Evolutionary conservation across 1,140 invertebrate genomes (phyloP).

Genomic region (Caenorhabditis brenneri): DNA sequence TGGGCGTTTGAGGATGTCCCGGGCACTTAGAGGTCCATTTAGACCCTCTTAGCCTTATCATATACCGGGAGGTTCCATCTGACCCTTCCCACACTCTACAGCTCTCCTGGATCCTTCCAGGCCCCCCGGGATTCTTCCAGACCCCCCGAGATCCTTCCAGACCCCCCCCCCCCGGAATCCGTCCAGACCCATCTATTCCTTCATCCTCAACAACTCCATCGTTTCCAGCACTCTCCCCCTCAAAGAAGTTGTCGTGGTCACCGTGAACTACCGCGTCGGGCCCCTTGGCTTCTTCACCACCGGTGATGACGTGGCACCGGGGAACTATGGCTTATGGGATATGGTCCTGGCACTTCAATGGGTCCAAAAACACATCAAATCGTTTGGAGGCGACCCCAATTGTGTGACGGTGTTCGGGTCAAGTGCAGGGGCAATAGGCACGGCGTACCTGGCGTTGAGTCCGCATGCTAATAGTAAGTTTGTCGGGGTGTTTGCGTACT

Average conservation of each 20-base stretch:
- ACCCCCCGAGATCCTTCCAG: too few species aligned
- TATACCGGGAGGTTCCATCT: too few species aligned
- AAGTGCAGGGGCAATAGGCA: slow-evolving; percentile 82
- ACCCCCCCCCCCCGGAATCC: too few species aligned
- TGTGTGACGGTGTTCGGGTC: slow-evolving; percentile 74
- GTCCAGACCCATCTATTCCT: not conserved
- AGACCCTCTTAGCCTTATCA: too few species aligned
- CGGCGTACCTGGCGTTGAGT: slow-evolving; percentile 81
- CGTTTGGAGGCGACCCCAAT: slow-evolving; percentile 73
- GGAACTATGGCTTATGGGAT: slow-evolving; percentile 71
- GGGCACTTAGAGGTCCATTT: too few species aligned
- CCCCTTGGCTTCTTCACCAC: slow-evolving; percentile 65
- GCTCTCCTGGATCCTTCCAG: too few species aligned
- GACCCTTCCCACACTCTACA: too few species aligned
- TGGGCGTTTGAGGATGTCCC: too few species aligned
- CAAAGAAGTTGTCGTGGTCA: slow-evolving; percentile 54
- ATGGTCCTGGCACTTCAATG: slow-evolving; percentile 69
- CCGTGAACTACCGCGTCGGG: slow-evolving; percentile 57
- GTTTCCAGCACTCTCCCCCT: slow-evolving; percentile 74
- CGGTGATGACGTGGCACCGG: slow-evolving; percentile 63
- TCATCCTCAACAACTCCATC: not conserved
- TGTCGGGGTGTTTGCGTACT: not conserved
- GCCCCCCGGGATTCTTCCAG: too few species aligned
- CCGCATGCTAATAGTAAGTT: slow-evolving; percentile 78
- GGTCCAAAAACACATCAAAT: slow-evolving; percentile 69